Evolutionary conservation across 1,140 invertebrate genomes (phyloP).

Genomic region (Sesamia nonagrioides): DNA sequence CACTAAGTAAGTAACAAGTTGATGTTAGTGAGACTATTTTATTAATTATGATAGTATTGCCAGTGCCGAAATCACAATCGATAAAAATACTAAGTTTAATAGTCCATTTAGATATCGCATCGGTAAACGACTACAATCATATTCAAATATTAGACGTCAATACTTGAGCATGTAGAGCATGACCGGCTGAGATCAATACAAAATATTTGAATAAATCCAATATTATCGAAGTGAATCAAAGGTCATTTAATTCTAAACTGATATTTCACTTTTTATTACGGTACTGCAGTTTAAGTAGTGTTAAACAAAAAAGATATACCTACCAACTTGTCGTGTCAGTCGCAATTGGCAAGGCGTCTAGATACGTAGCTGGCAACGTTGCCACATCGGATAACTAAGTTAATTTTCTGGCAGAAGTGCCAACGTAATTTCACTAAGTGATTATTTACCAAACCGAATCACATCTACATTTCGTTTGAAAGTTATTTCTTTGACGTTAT

Average conservation of each 20-base stretch:
- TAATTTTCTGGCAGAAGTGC: slow-evolving; percentile 44
- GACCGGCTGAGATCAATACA: too few species aligned
- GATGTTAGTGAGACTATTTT: slow-evolving; percentile 6
- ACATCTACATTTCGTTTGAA: slow-evolving; percentile 3
- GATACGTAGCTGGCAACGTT: slow-evolving; percentile 28
- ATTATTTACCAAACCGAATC: slow-evolving; percentile 38
- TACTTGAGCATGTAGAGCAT: too few species aligned
- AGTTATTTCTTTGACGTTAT: neutral
- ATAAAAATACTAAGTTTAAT: too few species aligned
- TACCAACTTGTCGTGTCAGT: slow-evolving; percentile 7
- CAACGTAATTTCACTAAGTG: slow-evolving; percentile 41
- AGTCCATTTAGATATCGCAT: too few species aligned
- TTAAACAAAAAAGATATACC: neutral
- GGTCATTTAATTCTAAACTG: neutral
- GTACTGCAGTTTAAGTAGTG: neutral
- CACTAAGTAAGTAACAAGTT: too few species aligned
- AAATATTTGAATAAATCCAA: too few species aligned
- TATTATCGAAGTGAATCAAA: neutral
- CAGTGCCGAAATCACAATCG: neutral
- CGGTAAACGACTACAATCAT: too few species aligned
- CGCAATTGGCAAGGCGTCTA: slow-evolving; percentile 30
- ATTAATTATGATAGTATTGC: neutral
- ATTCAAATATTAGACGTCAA: too few species aligned
- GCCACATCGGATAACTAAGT: slow-evolving; percentile 43
- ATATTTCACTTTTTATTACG: neutral